Percentiles rank a stretch among this genome's conserved stretches.
These are phyloP conservation scores for Drosophila paucipuncta DNA, from an alignment of 2,888 invertebrate genomes.

Conservation along the genomic window DNA sequence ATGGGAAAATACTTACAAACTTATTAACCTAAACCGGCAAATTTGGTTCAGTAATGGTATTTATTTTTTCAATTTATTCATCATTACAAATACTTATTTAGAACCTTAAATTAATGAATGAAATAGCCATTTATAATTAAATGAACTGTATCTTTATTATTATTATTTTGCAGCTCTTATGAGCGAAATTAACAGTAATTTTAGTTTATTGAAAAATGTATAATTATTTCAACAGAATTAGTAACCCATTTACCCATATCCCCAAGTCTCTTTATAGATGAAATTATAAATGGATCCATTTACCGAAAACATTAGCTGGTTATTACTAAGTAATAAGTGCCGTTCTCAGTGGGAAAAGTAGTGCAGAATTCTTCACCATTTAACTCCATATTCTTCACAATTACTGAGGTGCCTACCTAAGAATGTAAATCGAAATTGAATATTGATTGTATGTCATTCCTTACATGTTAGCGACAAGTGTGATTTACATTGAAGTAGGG, in stretches of 20 bases:
- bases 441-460: neutral
- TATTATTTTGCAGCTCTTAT: neutral
- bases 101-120: neutral
- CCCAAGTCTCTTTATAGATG: neutral
- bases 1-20: neutral
- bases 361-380: too few relatives aligned
- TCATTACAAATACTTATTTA: neutral
- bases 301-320: neutral
- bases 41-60: neutral
- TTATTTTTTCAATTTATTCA: neutral
- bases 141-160: neutral
- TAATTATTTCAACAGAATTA: neutral
- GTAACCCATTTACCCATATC: neutral
- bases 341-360: neutral
- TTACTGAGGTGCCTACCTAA: neutral
- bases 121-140: rapidly evolving
- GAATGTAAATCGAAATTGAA: neutral
- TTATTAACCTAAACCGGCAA: neutral
- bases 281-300: neutral
- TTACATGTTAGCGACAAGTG: too few relatives aligned
- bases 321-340: neutral
- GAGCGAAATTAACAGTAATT: neutral
- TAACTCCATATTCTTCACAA: too few relatives aligned
- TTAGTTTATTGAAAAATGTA: neutral
- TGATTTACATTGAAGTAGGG: neutral